A percentile compares a stretch with the other conserved stretches of the same genome.
Conservation (phyloP, 2,797 vertebrate genomes). For the Pangasius djambal region DNA sequence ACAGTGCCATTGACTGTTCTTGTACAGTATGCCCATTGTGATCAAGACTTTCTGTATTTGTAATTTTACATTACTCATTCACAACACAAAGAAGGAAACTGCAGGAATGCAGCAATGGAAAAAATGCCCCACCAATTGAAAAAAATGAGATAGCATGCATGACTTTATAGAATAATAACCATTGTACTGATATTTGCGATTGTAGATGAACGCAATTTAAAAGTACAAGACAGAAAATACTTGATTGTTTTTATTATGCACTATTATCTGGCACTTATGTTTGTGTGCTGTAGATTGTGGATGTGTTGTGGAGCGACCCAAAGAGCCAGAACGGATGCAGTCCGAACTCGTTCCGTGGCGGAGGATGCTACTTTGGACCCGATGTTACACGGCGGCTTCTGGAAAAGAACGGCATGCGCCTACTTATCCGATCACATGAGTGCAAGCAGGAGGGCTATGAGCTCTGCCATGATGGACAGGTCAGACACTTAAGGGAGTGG, state of each 20-base stretch:
- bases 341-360: conserved; percentile 88
- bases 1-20: background rate
- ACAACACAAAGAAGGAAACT: no score
- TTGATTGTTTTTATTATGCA: background rate
- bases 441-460: conserved; percentile 96
- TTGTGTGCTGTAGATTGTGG: conserved; percentile 76
- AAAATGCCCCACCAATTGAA: no score
- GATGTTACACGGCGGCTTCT: conserved; percentile 85
- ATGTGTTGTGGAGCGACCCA: conserved; percentile 96
- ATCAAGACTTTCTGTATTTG: no score
- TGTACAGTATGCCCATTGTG: no score
- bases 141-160: no score
- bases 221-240: background rate
- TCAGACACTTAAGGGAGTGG: conserved; percentile 50
- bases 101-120: no score
- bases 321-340: conserved; percentile 84
- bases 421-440: conserved; percentile 94
- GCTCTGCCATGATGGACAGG: conserved; percentile 87
- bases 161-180: no score
- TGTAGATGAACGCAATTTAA: no score
- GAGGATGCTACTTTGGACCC: conserved; percentile 95
- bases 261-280: no score
- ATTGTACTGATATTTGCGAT: no score
- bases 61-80: no score
- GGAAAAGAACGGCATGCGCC: conserved; percentile 81